Base-by-base conservation (phyloP, 2,113 vertebrate genomes). In the Pycnonotus jocosus region DNA sequence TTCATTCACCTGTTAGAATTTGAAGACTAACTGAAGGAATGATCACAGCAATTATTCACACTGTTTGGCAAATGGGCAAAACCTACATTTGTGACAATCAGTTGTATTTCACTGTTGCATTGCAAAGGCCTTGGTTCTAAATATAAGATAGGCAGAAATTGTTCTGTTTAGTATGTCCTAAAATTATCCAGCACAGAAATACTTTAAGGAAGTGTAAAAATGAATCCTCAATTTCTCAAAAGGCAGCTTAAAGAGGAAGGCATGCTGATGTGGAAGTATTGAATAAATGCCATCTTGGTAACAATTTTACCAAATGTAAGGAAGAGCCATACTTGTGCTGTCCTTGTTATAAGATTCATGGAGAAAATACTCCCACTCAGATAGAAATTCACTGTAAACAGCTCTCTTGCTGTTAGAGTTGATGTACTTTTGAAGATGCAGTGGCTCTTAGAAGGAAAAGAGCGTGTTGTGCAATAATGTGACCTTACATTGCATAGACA, bases 331-430 rank as follows among this genome's bases (percentile, higher is more conserved):
- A 61, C 37, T 33, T 25, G 82, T 96, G 56, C 70, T 28, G 85
- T 96, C 86, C 74, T 60, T 92, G 93, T 95, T 96, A 54, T 35
- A 95, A 77, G 80, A 92, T 81, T 95, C 44, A 51, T 96, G 64
- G 83, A 92, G 83, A 95, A 95, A 96, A 95, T 81, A 89, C 65
- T 94, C 93, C 96, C 83, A 96, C 95, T 94, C 95, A 81, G 93
- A 91, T 64, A 95, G 89, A 92, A 96, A 92, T 74, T 83, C 61
- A 53, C 53, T 64, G 92, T 92, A 96, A 74, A 94, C 92, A 93
- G 79, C 81, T 72, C 71, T 93, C 77, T 78, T 92, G 90, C 88
- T 94, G 51, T 71, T 97, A 42, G 83, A 68, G 48, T 83, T 83
- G 93, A 93, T 94, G 80, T 76, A 93, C 93, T 96, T 97, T 73